phyloP scores from a whole-genome alignment of 2,797 vertebrate genomes.

The Sebastes elongatus region DNA sequence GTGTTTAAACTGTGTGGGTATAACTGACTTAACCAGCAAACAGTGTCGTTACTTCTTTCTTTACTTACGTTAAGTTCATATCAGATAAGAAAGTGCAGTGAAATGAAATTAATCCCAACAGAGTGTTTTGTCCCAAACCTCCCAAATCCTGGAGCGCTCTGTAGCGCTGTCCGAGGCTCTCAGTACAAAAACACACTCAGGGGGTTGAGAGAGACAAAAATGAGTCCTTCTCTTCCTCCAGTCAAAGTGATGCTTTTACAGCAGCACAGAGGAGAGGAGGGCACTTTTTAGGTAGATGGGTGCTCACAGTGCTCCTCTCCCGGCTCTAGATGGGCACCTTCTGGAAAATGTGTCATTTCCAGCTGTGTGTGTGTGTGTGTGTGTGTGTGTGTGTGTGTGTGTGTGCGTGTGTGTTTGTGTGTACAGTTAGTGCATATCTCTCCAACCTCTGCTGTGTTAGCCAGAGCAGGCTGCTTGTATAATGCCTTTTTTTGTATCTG shows the following conservation, averaged over 20 bases:
- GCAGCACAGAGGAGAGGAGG: not conserved
- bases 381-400: not conserved
- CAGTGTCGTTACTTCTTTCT: not conserved
- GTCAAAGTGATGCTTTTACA: constrained; percentile 37
- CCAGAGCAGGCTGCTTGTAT: not conserved
- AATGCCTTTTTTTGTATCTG: not conserved
- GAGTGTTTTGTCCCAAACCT: not conserved
- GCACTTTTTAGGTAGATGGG: not conserved
- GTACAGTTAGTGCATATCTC: not conserved
- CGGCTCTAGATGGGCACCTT: constrained; percentile 7
- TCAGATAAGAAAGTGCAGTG: not conserved
- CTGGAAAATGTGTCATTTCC: constrained; percentile 8
- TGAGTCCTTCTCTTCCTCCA: not conserved
- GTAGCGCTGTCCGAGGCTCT: not conserved
- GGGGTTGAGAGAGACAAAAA: not conserved
- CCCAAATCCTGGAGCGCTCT: not conserved
- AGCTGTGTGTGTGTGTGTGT: not conserved
- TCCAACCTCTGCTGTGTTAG: not conserved
- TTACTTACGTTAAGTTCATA: not conserved
- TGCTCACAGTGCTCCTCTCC: not conserved
- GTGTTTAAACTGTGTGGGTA: not conserved
- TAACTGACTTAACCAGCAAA: not conserved
- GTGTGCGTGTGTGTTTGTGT: not conserved
- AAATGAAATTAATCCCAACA: not conserved
- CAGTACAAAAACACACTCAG: not conserved